Base-by-base conservation (phyloP, 2,113 vertebrate species). In the Oceanites oceanicus region DNA sequence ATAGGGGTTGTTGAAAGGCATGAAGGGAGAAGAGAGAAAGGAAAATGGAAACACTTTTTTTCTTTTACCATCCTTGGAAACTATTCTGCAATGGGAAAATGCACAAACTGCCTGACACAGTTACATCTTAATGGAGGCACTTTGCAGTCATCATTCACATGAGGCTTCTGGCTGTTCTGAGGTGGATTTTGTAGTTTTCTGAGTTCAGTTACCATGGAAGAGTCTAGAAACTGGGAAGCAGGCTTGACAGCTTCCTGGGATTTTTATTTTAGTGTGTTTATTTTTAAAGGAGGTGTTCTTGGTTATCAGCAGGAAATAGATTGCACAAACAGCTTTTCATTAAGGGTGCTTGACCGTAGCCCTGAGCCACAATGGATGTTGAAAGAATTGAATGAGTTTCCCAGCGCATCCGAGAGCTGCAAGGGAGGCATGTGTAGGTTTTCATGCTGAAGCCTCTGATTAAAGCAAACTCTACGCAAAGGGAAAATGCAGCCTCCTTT, bases 231-330 rank as follows among this genome's bases (percentile, higher is more conserved):
- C 40, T 16, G 36, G 44, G 67, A 22, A 55, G 63, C 21, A 65
- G 59, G 30, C 52, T 92, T 89, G 59, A 83, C 68, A 78, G 75
- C 50, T 88, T 88, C 90, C 81, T 76, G 68, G 42, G 73, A 91
- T 84, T 96, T 93, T 94, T 96, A 94, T 95, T 97, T 97, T 61
- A 81, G 34, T 3, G 17, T 91, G 47, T 93, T 94, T 96, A 67
- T 96, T 95, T 91, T 88, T 91, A 71, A 58, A 89, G 67, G 14
- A 90, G 79, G 61, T 89, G 86, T 88, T 85, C 81, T 87, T 83
- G 18, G 38, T 88, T 94, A 97, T 71, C 89, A 96, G 94, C 87
- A 94, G 95, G 91, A 86, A 95, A 94, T 72, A 82, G 89, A 92
- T 90, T 90, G 85, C 70, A 81, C 61, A 65, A 95, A 78, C 76